Conservation (phyloP, 2,888 invertebrate genomes). For the Chrysotoxum bicinctum region DNA sequence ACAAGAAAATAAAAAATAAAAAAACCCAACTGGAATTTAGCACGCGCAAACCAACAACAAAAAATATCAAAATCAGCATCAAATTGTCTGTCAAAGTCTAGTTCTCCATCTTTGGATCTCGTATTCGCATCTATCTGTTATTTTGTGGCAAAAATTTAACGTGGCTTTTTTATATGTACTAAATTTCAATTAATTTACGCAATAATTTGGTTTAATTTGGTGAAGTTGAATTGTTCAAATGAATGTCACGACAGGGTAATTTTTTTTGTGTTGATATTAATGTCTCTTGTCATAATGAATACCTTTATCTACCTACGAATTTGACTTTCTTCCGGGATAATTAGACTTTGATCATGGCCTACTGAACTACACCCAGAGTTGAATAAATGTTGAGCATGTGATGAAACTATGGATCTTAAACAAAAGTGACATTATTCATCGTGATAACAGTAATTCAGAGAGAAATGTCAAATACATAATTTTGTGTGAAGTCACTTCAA, state of each 20-base stretch:
- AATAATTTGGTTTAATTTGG: constrained; percentile 14
- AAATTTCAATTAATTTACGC: constrained; percentile 14
- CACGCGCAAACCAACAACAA: constrained; percentile 47
- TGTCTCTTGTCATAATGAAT: background rate
- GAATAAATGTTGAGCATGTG: constrained; percentile 14
- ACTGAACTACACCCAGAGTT: constrained; percentile 27
- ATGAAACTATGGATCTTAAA: constrained; percentile 44
- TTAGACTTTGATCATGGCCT: constrained; percentile 29
- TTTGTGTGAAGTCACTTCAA: constrained; percentile 49
- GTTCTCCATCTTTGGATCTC: constrained; percentile 19
- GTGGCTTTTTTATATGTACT: background rate
- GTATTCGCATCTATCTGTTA: constrained; percentile 14
- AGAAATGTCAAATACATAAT: constrained; percentile 46
- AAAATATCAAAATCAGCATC: constrained; percentile 12
- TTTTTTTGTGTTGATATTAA: background rate
- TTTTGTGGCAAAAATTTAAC: background rate
- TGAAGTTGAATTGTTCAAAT: constrained; percentile 23
- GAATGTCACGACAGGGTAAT: constrained; percentile 18
- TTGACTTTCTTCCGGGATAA: constrained; percentile 32
- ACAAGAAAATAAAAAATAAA: background rate
- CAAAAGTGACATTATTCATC: constrained; percentile 29
- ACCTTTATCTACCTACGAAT: constrained; percentile 38
- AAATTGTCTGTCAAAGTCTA: constrained; percentile 4
- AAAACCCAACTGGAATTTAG: constrained; percentile 12
- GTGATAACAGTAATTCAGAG: constrained; percentile 19